A percentile compares a stretch with the other conserved stretches of the same genome.
Evolutionary conservation across 2,113 vertebrate genomes (phyloP).

Genomic region (Hippocampus comes): DNA sequence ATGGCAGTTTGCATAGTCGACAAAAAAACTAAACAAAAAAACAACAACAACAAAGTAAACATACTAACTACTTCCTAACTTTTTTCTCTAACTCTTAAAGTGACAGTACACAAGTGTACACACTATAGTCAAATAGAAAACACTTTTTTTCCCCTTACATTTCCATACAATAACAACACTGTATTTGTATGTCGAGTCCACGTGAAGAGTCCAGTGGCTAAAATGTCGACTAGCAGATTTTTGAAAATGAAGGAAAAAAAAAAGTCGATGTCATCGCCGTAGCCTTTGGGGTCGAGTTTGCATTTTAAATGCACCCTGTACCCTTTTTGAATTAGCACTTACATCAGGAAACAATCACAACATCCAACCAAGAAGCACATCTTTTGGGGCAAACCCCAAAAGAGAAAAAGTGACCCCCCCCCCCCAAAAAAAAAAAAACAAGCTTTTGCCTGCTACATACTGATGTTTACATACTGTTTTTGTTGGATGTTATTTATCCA

Average conservation of each 20-base stretch:
- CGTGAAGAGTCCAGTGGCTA: constrained; percentile 19
- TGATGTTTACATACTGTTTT: not conserved
- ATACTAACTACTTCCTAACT: constrained; percentile 67
- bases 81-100: constrained; percentile 55
- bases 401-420: not conserved
- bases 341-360: constrained; percentile 36
- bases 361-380: not conserved
- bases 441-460: not conserved
- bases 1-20: constrained; percentile 94
- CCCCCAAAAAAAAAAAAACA: not conserved
- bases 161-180: constrained; percentile 7
- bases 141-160: no score
- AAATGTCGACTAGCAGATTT: constrained; percentile 26
- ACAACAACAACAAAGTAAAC: constrained; percentile 46
- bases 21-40: constrained; percentile 59
- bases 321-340: constrained; percentile 24
- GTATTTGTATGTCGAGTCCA: not conserved
- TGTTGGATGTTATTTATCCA: no score
- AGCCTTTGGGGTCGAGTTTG: constrained; percentile 28
- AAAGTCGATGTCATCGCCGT: not conserved
- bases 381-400: not conserved
- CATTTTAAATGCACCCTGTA: constrained; percentile 3
- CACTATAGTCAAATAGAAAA: constrained; percentile 26
- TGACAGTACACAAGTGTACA: constrained; percentile 69
- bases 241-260: not conserved